These are phyloP conservation scores for Micromussa lordhowensis DNA, from an alignment of 92 coral and sea anemone species.

Conservation along the genomic window DNA sequence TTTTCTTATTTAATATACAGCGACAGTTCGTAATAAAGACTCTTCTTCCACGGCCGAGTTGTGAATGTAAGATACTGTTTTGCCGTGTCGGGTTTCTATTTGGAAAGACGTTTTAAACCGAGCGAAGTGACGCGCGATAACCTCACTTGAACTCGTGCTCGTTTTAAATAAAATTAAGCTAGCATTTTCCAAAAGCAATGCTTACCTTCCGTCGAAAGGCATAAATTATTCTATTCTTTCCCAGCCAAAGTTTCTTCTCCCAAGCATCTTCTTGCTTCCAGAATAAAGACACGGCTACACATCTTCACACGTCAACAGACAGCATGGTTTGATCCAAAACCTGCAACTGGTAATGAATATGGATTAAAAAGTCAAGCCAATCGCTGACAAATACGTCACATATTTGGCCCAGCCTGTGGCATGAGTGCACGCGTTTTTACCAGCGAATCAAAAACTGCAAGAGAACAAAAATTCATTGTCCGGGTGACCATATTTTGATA, in stretches of 20 bases:
- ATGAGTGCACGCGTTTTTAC: neutral
- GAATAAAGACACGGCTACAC: neutral
- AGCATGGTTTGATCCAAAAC: neutral
- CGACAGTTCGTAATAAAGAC: neutral
- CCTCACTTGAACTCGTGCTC: too few species aligned
- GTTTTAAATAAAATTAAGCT: neutral
- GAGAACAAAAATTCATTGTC: neutral
- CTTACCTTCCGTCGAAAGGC: neutral
- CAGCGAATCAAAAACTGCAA: neutral
- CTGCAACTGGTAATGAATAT: neutral
- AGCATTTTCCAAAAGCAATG: neutral
- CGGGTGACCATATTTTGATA: neutral
- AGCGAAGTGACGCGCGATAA: too few species aligned
- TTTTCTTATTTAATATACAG: neutral
- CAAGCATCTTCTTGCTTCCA: neutral
- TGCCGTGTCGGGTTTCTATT: neutral
- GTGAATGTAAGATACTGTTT: neutral
- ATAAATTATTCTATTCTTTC: neutral
- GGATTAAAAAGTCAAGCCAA: neutral
- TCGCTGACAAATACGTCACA: neutral
- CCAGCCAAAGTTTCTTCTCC: neutral
- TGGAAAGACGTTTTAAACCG: neutral
- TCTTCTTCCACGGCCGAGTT: neutral
- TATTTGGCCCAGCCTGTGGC: neutral
- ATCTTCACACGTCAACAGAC: neutral